Conservation (phyloP, 2,797 vertebrate species). For the Benthosema pterotum region DNA sequence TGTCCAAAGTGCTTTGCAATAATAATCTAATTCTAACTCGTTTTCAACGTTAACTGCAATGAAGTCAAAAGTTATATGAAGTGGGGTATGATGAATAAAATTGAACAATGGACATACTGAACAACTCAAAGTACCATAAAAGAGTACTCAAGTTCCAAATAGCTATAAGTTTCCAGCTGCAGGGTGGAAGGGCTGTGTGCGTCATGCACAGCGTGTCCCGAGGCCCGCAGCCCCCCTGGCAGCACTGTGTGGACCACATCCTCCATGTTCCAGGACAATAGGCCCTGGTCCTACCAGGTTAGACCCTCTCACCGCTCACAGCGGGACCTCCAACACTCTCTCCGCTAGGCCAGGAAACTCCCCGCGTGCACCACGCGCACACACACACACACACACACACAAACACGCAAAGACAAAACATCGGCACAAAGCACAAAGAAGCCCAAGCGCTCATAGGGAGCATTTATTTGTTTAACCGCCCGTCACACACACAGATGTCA, state of each 20-base stretch:
- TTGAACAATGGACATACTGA: no score
- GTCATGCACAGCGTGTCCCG: conserved; percentile 85
- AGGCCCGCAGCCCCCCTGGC: conserved; percentile 78
- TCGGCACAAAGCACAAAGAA: no score
- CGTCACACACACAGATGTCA: conserved; percentile 45
- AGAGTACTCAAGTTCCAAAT: no score
- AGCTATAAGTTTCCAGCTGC: conserved; percentile 18
- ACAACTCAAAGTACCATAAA: no score
- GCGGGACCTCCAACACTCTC: conserved; percentile 63
- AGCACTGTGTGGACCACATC: conserved; percentile 81
- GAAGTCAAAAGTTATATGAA: no score
- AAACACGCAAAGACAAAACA: not conserved
- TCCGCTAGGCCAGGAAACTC: conserved; percentile 76
- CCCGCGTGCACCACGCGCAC: conserved; percentile 27
- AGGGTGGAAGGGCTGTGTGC: conserved; percentile 85
- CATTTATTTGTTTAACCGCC: no score
- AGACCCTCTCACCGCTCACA: conserved; percentile 73
- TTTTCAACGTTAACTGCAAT: no score
- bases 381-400: no score
- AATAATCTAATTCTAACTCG: no score
- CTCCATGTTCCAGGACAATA: conserved; percentile 87
- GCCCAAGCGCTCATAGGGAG: no score
- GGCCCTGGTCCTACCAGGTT: conserved; percentile 72
- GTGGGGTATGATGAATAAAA: no score
- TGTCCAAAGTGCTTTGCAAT: no score